A percentile compares a stretch with the other conserved stretches of the same genome.
phyloP scores from a whole-genome alignment of 2,797 vertebrate species.

The Rhodeus uyekii region DNA sequence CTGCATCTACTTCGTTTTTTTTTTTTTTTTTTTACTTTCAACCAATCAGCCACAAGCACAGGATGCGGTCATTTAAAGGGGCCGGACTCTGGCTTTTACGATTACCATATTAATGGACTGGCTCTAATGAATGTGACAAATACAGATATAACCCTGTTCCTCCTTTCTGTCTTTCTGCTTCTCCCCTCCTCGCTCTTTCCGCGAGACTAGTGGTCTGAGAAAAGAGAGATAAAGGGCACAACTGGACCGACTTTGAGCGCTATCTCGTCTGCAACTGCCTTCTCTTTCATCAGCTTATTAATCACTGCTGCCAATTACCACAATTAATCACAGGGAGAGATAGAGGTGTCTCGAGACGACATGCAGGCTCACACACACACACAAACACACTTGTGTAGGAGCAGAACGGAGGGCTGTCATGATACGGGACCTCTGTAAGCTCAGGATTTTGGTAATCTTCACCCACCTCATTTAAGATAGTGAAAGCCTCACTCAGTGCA shows the following conservation, averaged over 20 bases:
- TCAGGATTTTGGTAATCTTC: slow-evolving; percentile 23
- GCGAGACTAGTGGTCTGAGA: slow-evolving; percentile 68
- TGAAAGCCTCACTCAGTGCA: slow-evolving; percentile 93
- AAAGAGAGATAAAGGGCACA: slow-evolving; percentile 73
- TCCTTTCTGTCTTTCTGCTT: slow-evolving; percentile 1
- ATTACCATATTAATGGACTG: slow-evolving; percentile 78
- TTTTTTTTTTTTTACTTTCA: slow-evolving; percentile 14
- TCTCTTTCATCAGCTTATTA: slow-evolving; percentile 76
- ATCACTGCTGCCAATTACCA: slow-evolving; percentile 80
- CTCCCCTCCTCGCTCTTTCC: slow-evolving; percentile 61
- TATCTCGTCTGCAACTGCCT: slow-evolving; percentile 72
- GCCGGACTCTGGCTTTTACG: slow-evolving; percentile 52
- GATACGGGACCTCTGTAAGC: slow-evolving; percentile 17
- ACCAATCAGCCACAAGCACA: slow-evolving; percentile 39
- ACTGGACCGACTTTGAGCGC: slow-evolving; percentile 69
- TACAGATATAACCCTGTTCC: slow-evolving; percentile 60
- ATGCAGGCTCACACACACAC: slow-evolving; percentile 55
- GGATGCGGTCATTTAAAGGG: slow-evolving; percentile 52
- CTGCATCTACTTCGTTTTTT: background rate
- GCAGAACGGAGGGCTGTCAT: background rate
- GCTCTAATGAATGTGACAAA: slow-evolving; percentile 79
- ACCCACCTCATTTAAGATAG: slow-evolving; percentile 90
- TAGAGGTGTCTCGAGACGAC: slow-evolving; percentile 67
- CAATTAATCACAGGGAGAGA: slow-evolving; percentile 79
- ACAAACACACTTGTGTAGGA: slow-evolving; percentile 13